phyloP scores from a whole-genome alignment of 2,888 invertebrate genomes.

The Aphidoletes aphidimyza region DNA sequence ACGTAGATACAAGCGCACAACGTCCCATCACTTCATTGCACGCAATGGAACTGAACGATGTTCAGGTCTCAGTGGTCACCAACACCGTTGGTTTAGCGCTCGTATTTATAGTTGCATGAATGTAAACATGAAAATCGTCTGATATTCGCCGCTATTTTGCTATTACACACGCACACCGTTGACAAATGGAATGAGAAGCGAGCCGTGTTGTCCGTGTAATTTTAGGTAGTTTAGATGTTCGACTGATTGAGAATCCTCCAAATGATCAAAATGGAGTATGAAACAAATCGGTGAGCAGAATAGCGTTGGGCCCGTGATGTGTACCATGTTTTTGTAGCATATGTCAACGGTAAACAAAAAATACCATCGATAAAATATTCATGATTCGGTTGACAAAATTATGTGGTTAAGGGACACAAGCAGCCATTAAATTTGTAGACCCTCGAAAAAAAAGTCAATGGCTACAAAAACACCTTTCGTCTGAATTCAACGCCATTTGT shows the following conservation, averaged over 20 bases:
- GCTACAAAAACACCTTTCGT: background rate
- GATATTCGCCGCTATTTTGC: too few species aligned
- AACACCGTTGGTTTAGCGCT: conserved; percentile 12
- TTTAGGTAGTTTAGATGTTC: conserved; percentile 19
- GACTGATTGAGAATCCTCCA: background rate
- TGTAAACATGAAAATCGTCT: background rate
- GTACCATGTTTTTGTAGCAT: background rate
- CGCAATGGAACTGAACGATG: background rate
- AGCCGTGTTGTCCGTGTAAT: background rate
- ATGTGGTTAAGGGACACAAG: background rate
- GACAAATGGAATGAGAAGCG: background rate
- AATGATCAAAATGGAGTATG: conserved; percentile 8
- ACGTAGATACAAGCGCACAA: background rate
- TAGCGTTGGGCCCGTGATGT: background rate
- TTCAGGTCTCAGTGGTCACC: background rate
- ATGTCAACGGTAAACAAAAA: conserved; percentile 1
- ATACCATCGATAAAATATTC: conserved; percentile 39
- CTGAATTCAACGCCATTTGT: background rate
- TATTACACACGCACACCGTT: background rate
- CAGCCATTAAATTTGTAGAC: background rate
- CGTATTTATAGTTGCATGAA: conserved; percentile 8
- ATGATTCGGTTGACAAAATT: conserved; percentile 42
- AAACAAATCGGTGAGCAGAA: background rate
- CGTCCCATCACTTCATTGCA: too few species aligned
- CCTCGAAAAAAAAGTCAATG: background rate